Conservation (phyloP, 2,113 vertebrate species). For the Isichthys henryi region DNA sequence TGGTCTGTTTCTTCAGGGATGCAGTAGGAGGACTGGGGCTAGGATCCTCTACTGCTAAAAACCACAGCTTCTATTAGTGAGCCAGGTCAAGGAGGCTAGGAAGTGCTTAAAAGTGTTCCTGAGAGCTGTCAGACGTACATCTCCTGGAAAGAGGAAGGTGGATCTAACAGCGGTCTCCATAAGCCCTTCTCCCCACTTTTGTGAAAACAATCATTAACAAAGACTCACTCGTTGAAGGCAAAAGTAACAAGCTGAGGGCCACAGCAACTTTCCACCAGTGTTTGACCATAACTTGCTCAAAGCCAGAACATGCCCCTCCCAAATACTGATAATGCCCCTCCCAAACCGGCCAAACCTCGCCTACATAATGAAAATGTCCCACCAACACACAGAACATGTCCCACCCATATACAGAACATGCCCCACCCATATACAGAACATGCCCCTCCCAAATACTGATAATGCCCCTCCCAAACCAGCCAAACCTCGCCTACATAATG, state of each 20-base stretch:
- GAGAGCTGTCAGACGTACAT: background rate
- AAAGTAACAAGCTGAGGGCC: background rate
- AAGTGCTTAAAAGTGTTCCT: constrained; percentile 27
- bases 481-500: too few species aligned
- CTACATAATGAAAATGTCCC: background rate
- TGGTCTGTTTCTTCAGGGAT: constrained; percentile 22
- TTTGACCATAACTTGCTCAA: background rate
- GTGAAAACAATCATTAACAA: background rate
- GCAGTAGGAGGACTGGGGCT: background rate
- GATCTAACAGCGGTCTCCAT: background rate
- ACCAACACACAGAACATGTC: background rate
- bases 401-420: background rate
- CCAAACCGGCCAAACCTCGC: background rate
- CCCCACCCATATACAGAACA: background rate
- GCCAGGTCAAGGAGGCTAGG: constrained; percentile 22
- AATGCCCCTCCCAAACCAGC: too few species aligned
- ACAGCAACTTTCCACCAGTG: background rate
- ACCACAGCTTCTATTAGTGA: constrained; percentile 26
- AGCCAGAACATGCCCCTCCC: background rate
- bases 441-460: too few species aligned
- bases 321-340: background rate
- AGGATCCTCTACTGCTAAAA: constrained; percentile 12
- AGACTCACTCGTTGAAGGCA: background rate
- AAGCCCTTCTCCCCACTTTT: background rate
- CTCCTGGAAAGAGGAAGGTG: constrained; percentile 1